Conservation (phyloP, 2,888 invertebrate species). For the Tetrapedia diversipes region DNA sequence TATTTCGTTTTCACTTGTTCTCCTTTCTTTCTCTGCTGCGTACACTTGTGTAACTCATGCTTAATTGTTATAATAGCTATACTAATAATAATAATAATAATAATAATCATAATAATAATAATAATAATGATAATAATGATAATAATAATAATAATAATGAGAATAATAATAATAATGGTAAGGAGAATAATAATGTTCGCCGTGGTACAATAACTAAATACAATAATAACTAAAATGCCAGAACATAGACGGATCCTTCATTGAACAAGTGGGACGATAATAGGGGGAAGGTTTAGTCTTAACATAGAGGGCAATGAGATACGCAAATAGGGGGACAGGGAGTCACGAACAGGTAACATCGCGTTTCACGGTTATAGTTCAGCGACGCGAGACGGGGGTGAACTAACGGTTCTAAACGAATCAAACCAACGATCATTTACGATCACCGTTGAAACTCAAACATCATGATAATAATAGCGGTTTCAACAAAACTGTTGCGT, state of each 20-base stretch:
- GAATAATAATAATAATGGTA: slow-evolving; percentile 53
- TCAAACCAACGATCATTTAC: slow-evolving; percentile 32
- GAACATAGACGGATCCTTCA: slow-evolving; percentile 57
- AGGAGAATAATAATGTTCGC: slow-evolving; percentile 56
- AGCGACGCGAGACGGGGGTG: slow-evolving; percentile 32
- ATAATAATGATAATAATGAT: slow-evolving; percentile 47
- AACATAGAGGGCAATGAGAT: slow-evolving; percentile 19
- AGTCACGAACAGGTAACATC: slow-evolving; percentile 11
- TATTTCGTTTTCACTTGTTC: slow-evolving; percentile 20
- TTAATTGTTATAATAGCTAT: slow-evolving; percentile 56
- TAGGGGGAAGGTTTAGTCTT: slow-evolving; percentile 26
- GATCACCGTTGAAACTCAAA: neutral
- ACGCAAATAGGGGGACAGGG: slow-evolving; percentile 23
- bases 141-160: slow-evolving; percentile 59
- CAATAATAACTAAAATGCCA: slow-evolving; percentile 64
- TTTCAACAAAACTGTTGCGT: slow-evolving; percentile 55
- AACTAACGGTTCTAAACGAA: slow-evolving; percentile 57
- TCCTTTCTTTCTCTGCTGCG: slow-evolving; percentile 22
- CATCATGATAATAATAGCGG: slow-evolving; percentile 53
- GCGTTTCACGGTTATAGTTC: slow-evolving; percentile 21
- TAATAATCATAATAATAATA: slow-evolving; percentile 58
- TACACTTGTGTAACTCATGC: slow-evolving; percentile 56
- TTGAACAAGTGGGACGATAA: slow-evolving; percentile 53
- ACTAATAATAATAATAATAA: slow-evolving; percentile 55
- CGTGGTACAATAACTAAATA: slow-evolving; percentile 69